These are phyloP conservation scores for Brachionus rubens DNA, from an alignment of 1,140 invertebrate species.

Conservation along the genomic window DNA sequence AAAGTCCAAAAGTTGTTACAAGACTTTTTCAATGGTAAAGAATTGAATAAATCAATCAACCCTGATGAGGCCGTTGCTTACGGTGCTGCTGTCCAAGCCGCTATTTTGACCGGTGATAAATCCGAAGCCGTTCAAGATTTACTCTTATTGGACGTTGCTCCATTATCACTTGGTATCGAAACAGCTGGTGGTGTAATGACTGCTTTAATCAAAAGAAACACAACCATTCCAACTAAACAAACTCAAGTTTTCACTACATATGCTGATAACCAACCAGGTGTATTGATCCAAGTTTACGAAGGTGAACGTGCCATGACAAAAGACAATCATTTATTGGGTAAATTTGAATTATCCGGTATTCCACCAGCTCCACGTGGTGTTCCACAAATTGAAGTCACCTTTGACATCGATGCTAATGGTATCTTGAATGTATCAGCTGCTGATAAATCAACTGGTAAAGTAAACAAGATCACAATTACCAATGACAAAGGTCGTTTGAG, in stretches of 20 bases:
- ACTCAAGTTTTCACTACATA: constrained; percentile 98
- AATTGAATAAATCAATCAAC: constrained; percentile 94
- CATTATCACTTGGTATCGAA: constrained; percentile 96
- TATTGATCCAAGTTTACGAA: constrained; percentile 91
- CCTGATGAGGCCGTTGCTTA: constrained; percentile 79
- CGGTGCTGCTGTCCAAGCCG: constrained; percentile 96
- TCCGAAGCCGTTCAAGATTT: constrained; percentile 84
- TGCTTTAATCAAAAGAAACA: constrained; percentile 93
- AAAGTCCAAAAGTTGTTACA: constrained; percentile 98
- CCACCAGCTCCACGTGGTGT: constrained; percentile 94
- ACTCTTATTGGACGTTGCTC: constrained; percentile 94
- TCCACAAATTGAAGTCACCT: constrained; percentile 96
- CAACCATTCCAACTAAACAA: constrained; percentile 99
- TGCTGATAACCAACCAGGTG: constrained; percentile 97
- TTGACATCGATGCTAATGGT: constrained; percentile 98
- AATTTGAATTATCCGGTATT: constrained; percentile 96
- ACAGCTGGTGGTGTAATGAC: constrained; percentile 99
- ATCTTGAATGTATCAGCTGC: constrained; percentile 84
- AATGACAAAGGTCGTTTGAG: constrained; percentile 94
- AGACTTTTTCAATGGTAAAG: constrained; percentile 95
- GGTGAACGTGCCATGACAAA: constrained; percentile 99
- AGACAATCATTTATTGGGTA: constrained; percentile 93
- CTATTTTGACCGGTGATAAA: constrained; percentile 65
- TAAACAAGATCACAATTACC: constrained; percentile 96
- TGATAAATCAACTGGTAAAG: constrained; percentile 95